phyloP scores from a whole-genome alignment of 2,797 vertebrate species.

The Epinephelus malabaricus region DNA sequence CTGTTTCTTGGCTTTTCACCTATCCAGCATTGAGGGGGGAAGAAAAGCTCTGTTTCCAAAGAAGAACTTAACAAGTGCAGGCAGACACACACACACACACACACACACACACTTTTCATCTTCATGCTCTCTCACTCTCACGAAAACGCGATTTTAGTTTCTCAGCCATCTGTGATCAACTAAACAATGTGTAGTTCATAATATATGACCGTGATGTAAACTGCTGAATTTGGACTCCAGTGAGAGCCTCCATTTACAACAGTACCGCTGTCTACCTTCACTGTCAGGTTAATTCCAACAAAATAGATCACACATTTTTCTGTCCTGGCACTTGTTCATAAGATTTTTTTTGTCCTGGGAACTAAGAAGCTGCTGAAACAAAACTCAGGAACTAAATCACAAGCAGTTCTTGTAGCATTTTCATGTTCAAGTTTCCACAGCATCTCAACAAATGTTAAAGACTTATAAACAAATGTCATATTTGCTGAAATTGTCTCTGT shows the following conservation, averaged over 20 bases:
- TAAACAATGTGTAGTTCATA: slow-evolving; percentile 52
- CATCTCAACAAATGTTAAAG: slow-evolving; percentile 14
- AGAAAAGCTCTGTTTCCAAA: slow-evolving; percentile 28
- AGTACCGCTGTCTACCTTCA: slow-evolving; percentile 42
- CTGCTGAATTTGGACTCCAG: slow-evolving; percentile 28
- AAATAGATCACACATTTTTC: slow-evolving; percentile 35
- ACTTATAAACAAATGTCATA: too few relatives aligned
- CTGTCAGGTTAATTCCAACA: slow-evolving; percentile 46
- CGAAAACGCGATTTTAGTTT: slow-evolving; percentile 20
- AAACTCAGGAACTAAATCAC: slow-evolving; percentile 12
- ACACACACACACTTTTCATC: background rate
- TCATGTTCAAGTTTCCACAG: slow-evolving; percentile 2
- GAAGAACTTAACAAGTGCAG: slow-evolving; percentile 26
- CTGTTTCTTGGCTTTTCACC: slow-evolving; percentile 70
- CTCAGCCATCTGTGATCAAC: slow-evolving; percentile 52
- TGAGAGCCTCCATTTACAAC: slow-evolving; percentile 24
- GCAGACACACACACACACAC: slow-evolving; percentile 3
- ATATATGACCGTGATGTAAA: slow-evolving; percentile 42
- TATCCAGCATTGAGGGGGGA: slow-evolving; percentile 31
- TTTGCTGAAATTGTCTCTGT: too few relatives aligned
- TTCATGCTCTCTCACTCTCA: slow-evolving; percentile 11
- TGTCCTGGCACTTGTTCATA: slow-evolving; percentile 24
- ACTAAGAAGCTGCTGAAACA: slow-evolving; percentile 13
- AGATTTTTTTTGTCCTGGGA: slow-evolving; percentile 7
- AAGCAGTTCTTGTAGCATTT: background rate